Conservation (phyloP, 1,140 invertebrate genomes). For the Ridgeia piscesae region DNA sequence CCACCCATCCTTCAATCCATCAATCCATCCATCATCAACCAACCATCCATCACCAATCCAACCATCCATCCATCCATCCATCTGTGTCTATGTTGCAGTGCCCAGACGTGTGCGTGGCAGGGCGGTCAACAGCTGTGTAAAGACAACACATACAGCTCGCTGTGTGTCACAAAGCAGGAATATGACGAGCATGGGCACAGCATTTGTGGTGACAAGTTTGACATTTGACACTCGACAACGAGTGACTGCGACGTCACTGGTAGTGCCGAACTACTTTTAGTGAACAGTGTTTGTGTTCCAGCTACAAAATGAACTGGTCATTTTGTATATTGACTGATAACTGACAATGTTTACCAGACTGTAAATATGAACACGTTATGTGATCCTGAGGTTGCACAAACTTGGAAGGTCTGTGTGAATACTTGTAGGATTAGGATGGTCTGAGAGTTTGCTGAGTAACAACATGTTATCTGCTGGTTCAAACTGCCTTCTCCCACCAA, state of each 20-base stretch:
- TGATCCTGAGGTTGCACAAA: background rate
- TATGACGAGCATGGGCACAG: constrained; percentile 84
- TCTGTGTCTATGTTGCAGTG: background rate
- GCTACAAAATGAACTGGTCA: background rate
- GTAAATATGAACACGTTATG: background rate
- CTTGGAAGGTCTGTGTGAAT: too few species aligned
- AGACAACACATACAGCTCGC: constrained; percentile 71
- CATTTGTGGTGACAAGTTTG: constrained; percentile 71
- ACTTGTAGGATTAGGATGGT: too few species aligned
- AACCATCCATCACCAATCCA: too few species aligned
- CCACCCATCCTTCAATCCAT: too few species aligned
- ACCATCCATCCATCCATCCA: too few species aligned
- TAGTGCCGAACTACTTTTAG: background rate
- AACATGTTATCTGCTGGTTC: too few species aligned
- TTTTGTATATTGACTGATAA: background rate
- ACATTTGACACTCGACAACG: constrained; percentile 58
- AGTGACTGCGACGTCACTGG: background rate
- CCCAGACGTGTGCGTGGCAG: constrained; percentile 74
- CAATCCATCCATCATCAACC: too few species aligned
- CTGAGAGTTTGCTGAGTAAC: too few species aligned
- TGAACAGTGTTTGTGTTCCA: background rate
- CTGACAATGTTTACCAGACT: background rate
- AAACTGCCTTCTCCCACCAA: too few species aligned
- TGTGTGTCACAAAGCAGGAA: constrained; percentile 77
- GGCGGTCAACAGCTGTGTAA: constrained; percentile 77